Conservation (phyloP, 1,140 invertebrate genomes). For the Drosophila saltans region DNA sequence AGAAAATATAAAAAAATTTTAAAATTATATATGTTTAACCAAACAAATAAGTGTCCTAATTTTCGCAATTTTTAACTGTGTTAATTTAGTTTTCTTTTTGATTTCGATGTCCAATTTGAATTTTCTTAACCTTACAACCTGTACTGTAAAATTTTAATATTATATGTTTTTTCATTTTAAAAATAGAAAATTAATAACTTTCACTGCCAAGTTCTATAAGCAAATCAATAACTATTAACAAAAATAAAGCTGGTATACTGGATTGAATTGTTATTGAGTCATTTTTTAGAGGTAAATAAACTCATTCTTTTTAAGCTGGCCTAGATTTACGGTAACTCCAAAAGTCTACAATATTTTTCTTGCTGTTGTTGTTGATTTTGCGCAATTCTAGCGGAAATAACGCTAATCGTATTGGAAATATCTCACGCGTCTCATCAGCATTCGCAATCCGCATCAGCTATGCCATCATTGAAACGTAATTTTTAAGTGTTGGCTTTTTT, state of each 20-base stretch:
- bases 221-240: not conserved
- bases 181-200: too few relatives aligned
- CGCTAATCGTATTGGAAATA: slow-evolving; percentile 70
- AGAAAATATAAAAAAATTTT: too few relatives aligned
- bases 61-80: too few relatives aligned
- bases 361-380: slow-evolving; percentile 27
- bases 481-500: slow-evolving; percentile 37
- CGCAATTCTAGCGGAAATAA: slow-evolving; percentile 71
- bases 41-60: too few relatives aligned
- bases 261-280: slow-evolving; percentile 23
- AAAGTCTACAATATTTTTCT: slow-evolving; percentile 17
- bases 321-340: slow-evolving; percentile 71
- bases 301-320: slow-evolving; percentile 49
- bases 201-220: not conserved
- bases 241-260: not conserved
- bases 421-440: slow-evolving; percentile 73
- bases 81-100: too few relatives aligned
- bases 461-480: slow-evolving; percentile 68
- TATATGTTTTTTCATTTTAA: too few relatives aligned
- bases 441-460: slow-evolving; percentile 43
- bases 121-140: too few relatives aligned
- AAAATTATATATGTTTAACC: too few relatives aligned
- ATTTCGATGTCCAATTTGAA: too few relatives aligned
- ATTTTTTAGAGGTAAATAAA: slow-evolving; percentile 61
- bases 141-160: too few relatives aligned